phyloP scores from a whole-genome alignment of 2,113 vertebrate species.

The Onychorhynchus coronatus region DNA sequence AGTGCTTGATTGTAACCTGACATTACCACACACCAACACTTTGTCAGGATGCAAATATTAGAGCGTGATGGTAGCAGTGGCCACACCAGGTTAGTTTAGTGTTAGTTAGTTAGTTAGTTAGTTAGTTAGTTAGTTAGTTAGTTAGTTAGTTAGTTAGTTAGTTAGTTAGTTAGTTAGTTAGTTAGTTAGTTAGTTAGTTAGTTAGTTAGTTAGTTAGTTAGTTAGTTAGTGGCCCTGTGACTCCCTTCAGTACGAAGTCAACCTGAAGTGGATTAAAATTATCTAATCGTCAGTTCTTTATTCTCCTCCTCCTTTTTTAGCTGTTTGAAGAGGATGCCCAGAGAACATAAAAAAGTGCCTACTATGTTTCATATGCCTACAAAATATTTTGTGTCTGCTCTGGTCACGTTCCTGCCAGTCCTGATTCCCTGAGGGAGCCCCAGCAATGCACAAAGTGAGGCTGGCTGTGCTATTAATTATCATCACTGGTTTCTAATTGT shows the following conservation, averaged over 20 bases:
- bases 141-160: not conserved
- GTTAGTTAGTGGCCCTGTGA: not conserved
- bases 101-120: not conserved
- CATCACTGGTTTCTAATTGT: not conserved
- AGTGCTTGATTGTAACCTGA: not conserved
- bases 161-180: not conserved
- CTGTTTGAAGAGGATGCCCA: not conserved
- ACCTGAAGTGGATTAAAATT: not conserved
- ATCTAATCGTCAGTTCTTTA: not conserved
- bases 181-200: not conserved
- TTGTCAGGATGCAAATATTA: not conserved
- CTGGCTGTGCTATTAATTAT: not conserved
- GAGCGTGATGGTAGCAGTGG: not conserved
- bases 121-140: not conserved
- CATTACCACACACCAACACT: not conserved
- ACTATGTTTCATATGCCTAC: not conserved
- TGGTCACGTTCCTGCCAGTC: not conserved
- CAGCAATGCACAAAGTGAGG: not conserved
- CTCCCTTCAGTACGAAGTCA: not conserved
- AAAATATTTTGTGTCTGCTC: not conserved
- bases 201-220: not conserved
- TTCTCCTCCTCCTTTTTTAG: not conserved
- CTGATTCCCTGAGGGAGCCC: not conserved
- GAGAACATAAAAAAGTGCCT: not conserved
- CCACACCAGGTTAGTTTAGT: not conserved